Percentiles rank a stretch among this genome's conserved stretches.
These are phyloP conservation scores for Smutsia temminckii DNA, from an alignment of 2,797 vertebrate species.

Conservation along the genomic window DNA sequence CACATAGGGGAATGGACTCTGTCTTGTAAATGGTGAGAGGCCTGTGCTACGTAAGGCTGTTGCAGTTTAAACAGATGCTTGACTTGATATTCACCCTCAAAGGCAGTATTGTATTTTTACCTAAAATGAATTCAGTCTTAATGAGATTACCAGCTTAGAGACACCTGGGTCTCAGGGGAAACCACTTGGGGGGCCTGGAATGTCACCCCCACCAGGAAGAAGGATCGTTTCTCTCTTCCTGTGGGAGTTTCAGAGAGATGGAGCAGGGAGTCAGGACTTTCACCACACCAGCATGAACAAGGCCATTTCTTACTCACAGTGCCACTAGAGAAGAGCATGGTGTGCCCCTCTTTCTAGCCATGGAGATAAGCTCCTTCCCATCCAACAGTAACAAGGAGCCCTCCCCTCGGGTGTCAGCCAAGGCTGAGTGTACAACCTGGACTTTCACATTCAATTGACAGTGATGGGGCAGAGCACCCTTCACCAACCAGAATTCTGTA, in stretches of 20 bases:
- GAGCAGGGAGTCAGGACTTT: background rate
- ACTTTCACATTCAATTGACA: background rate
- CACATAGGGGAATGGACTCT: background rate
- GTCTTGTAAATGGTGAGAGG: background rate
- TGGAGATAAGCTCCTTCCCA: too few relatives aligned
- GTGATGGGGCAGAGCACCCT: too few relatives aligned
- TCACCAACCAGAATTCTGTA: background rate
- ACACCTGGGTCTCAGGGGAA: too few relatives aligned
- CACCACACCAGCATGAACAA: background rate
- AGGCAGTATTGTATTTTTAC: background rate
- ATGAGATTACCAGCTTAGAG: background rate
- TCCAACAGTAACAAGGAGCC: background rate
- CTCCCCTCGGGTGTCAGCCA: too few relatives aligned
- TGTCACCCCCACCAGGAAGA: background rate
- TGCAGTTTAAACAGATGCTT: background rate
- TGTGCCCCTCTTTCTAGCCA: background rate
- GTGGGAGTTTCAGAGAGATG: background rate
- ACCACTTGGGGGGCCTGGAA: background rate
- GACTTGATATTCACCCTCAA: background rate
- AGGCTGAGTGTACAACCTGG: background rate
- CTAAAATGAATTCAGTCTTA: background rate
- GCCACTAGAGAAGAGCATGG: too few relatives aligned
- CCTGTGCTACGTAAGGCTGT: accelerated
- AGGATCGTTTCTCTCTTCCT: background rate
- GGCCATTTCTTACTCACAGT: accelerated